These are phyloP conservation scores for Kryptolebias marmoratus DNA, from an alignment of 2,113 vertebrate genomes.

Conservation along the genomic window DNA sequence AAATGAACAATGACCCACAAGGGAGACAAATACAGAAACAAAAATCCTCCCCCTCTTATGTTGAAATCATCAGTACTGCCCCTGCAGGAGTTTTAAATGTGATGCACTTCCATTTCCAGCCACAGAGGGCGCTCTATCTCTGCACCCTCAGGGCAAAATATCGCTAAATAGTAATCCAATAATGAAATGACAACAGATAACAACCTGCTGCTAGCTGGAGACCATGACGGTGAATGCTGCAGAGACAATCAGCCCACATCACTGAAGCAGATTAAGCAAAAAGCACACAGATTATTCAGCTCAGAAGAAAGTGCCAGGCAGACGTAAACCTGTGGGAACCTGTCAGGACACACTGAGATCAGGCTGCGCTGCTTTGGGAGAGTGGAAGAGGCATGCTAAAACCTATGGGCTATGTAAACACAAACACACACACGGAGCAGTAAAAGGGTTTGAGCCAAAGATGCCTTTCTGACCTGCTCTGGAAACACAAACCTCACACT, in stretches of 20 bases:
- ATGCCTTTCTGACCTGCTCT: conserved; percentile 28
- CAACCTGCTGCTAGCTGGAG: neutral
- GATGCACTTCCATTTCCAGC: conserved; percentile 50
- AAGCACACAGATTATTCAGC: neutral
- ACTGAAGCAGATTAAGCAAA: conserved; percentile 1
- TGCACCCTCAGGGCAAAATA: neutral
- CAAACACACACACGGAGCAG: conserved; percentile 12
- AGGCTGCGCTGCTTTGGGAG: conserved; percentile 54
- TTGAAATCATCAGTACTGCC: neutral
- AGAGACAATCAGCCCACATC: neutral
- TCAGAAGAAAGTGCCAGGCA: conserved; percentile 36
- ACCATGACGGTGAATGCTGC: neutral
- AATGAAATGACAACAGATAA: neutral
- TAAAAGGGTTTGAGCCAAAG: conserved; percentile 43
- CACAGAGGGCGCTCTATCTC: conserved; percentile 37
- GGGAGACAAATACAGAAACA: neutral
- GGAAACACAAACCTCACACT: neutral
- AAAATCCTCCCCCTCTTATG: neutral
- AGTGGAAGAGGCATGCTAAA: conserved; percentile 60
- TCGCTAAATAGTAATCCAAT: conserved; percentile 11
- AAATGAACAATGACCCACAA: conserved; percentile 4
- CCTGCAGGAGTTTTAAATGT: conserved; percentile 17
- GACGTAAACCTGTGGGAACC: conserved; percentile 67
- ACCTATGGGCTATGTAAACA: conserved; percentile 71
- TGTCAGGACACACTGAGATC: conserved; percentile 58